Conservation (phyloP, 2,113 vertebrate genomes). For the Callithrix jacchus region DNA sequence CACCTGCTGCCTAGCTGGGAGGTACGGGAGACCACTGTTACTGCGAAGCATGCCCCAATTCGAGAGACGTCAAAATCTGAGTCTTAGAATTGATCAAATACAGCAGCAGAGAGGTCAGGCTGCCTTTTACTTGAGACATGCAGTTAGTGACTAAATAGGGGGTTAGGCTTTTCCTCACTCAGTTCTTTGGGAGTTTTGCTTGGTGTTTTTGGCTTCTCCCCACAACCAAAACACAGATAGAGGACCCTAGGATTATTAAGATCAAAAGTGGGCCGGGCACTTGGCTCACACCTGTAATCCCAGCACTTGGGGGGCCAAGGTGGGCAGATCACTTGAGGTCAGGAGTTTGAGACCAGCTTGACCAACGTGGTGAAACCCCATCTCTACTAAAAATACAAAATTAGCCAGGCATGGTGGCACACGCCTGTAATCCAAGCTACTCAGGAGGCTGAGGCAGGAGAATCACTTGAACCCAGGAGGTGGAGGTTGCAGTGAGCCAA, state of each 20-base stretch:
- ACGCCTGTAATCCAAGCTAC: too few relatives aligned
- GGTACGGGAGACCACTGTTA: background rate
- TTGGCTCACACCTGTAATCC: background rate
- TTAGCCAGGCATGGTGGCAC: too few relatives aligned
- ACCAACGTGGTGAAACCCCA: background rate
- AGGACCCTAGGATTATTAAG: background rate
- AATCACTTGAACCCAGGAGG: background rate
- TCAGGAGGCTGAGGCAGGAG: background rate
- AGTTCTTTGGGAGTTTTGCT: background rate
- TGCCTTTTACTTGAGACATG: background rate
- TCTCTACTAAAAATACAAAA: background rate
- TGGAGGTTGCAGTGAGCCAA: background rate
- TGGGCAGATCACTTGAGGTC: background rate
- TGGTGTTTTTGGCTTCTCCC: background rate
- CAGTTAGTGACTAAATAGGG: background rate
- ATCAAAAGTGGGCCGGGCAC: accelerated
- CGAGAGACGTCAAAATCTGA: background rate
- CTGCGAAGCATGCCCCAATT: too few relatives aligned
- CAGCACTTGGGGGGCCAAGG: background rate
- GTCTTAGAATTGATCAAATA: background rate
- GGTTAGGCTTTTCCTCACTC: background rate
- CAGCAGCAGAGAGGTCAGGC: background rate
- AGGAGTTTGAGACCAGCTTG: background rate
- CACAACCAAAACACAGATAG: background rate
- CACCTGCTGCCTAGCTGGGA: background rate